These are phyloP conservation scores for Ailurus styani DNA, from an alignment of 2,113 vertebrate genomes.

Conservation along the genomic window DNA sequence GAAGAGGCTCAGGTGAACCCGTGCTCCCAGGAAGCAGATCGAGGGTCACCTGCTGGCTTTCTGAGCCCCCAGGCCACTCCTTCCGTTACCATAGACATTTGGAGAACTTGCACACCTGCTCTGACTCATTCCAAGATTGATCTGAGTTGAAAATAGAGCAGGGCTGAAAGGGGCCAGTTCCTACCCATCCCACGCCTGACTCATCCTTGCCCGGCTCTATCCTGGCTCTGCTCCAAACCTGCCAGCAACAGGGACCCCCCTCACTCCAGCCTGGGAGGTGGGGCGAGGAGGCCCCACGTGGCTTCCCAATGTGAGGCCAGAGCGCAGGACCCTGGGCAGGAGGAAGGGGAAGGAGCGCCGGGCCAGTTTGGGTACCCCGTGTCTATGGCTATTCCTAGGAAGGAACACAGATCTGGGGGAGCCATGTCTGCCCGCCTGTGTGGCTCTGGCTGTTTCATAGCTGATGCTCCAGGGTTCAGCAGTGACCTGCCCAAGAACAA, in stretches of 20 bases:
- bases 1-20: neutral
- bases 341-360: fast-evolving
- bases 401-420: neutral
- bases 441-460: neutral
- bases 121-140: neutral
- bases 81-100: neutral
- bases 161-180: neutral
- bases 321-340: neutral
- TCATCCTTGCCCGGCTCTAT: neutral
- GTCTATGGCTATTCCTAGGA: neutral
- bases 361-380: neutral
- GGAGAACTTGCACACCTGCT: neutral
- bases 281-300: fast-evolving
- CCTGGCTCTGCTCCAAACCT: neutral
- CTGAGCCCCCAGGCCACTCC: neutral
- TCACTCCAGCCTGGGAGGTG: neutral
- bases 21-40: neutral
- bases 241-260: neutral
- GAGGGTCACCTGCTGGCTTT: neutral
- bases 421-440: fast-evolving
- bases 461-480: neutral
- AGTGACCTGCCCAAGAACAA: neutral
- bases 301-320: fast-evolving
- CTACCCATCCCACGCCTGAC: neutral
- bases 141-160: neutral